Conservation (phyloP, 2,113 vertebrate species). For the Petrocephalus microphthalmus region DNA sequence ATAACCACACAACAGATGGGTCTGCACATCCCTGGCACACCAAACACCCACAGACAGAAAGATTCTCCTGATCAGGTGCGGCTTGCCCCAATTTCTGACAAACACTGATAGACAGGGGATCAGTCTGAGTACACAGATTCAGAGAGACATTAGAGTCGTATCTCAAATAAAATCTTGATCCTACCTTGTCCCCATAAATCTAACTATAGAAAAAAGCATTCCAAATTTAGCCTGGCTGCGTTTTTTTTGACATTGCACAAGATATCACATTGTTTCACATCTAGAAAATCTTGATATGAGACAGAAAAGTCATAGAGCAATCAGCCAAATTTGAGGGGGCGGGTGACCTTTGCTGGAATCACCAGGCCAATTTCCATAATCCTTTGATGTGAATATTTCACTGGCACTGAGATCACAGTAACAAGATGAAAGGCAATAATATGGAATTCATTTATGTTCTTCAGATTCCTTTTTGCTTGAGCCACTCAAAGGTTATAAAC, state of each 20-base stretch:
- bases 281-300: background rate
- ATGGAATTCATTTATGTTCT: constrained; percentile 32
- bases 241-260: background rate
- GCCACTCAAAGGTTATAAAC: constrained; percentile 13
- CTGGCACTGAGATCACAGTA: constrained; percentile 20
- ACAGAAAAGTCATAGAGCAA: background rate
- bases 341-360: constrained; percentile 21
- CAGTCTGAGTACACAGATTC: background rate
- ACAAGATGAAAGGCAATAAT: constrained; percentile 37
- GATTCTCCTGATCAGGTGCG: background rate
- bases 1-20: background rate
- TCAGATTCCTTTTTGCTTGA: background rate
- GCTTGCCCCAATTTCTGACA: background rate
- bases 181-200: background rate
- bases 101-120: background rate
- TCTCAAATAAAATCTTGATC: background rate
- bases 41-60: background rate
- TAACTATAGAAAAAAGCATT: background rate
- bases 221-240: background rate
- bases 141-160: background rate
- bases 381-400: constrained; percentile 29
- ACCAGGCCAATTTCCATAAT: constrained; percentile 20
- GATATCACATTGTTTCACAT: background rate
- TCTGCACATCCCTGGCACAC: background rate
- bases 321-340: constrained; percentile 20